These are phyloP conservation scores for Ectemnius continuus DNA, from an alignment of 2,888 invertebrate genomes.

Conservation along the genomic window DNA sequence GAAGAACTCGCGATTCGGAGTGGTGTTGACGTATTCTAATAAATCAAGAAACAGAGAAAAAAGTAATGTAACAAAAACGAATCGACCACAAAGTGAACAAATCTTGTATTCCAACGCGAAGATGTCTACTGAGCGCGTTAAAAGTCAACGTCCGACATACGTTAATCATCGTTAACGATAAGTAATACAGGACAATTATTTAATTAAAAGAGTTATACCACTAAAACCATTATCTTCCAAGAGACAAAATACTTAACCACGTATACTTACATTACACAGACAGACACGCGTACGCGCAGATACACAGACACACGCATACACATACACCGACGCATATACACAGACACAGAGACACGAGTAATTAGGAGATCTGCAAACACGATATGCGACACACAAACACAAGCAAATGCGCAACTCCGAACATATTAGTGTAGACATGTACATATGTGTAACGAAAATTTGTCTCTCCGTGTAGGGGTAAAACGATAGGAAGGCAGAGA, in stretches of 20 bases:
- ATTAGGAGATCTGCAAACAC: not conserved
- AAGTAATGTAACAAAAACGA: conserved; percentile 80
- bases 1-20: conserved; percentile 83
- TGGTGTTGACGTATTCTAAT: conserved; percentile 82
- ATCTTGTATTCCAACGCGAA: conserved; percentile 77
- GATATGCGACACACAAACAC: not conserved
- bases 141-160: conserved; percentile 76
- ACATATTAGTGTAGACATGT: no score
- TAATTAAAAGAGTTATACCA: conserved; percentile 75
- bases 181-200: conserved; percentile 77
- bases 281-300: conserved; percentile 20
- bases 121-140: conserved; percentile 73
- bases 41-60: conserved; percentile 66
- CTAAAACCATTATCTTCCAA: conserved; percentile 65
- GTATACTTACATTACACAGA: conserved; percentile 26
- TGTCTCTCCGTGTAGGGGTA: no score
- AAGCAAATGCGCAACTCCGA: no score
- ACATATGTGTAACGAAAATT: no score
- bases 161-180: conserved; percentile 77
- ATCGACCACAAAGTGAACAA: conserved; percentile 80
- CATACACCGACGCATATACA: not conserved
- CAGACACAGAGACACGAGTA: conserved; percentile 11
- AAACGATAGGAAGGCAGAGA: no score
- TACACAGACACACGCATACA: conserved; percentile 19
- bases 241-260: conserved; percentile 54